Evolutionary conservation across 2,113 vertebrate species (phyloP), one percentile per base, ranked within the genome.

Genomic region (Daphoenositta chrysoptera): DNA sequence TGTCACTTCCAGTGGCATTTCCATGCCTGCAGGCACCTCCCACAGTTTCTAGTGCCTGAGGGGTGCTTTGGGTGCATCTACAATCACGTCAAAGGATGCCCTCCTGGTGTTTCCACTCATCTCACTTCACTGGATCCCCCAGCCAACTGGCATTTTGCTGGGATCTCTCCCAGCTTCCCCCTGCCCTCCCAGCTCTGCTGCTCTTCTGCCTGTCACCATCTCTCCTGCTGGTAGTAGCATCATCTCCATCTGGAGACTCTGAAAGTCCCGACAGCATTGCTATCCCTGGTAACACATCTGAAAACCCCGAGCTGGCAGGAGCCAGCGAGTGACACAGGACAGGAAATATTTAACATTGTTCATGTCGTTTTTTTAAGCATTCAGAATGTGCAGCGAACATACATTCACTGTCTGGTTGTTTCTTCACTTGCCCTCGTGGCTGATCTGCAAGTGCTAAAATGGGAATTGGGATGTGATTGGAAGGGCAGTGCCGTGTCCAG

Each of bases 191-290:
- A 96, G 71, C 58, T 83, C 72, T 71, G 69, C 77, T 95, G 91
- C 4, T 20, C 77, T 89, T 89, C 89, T 94, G 65, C 84, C 69
- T 86, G 91, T 58, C 72, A 78, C 57, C 39, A 53, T 70, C 27
- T 71, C 76, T 89, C 89, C 86, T 61, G 48, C 91, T 93, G 83
- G 69, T 90, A 60, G 53, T 31, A 78, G 80, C 82, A 91, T 90
- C 40, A 0, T 83, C 91, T 96, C 93, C 86, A 89, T 95, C 80
- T 93, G 83, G 94, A 94, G 68, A 51, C 75, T 77, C 71, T 72
- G 86, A 58, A 83, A 94, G 47, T 54, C 89, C 83, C 17, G 9
- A 66, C 85, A 66, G 33, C 72, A 31, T 15, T 66, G 23, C 47
- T 75, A 70, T 84, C 69, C 51, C 80, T 93, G 63, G 87, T 57